Evolutionary conservation across 2,113 vertebrate species (phyloP).

Genomic region (Gymnobelideus leadbeateri): DNA sequence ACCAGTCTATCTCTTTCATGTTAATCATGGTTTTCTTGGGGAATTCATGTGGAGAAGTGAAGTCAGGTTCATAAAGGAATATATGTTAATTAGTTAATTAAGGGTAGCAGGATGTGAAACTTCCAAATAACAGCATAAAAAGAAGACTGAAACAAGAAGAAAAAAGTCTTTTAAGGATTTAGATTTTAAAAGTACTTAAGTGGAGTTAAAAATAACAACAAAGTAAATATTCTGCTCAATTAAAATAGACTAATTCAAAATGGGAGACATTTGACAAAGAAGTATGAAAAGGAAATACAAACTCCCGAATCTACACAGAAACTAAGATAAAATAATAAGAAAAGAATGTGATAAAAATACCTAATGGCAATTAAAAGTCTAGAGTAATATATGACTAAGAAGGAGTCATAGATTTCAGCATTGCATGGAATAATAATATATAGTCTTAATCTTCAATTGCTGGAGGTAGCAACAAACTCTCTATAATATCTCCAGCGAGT

Average conservation of each 20-base stretch:
- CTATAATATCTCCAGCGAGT: background rate
- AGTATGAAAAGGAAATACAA: background rate
- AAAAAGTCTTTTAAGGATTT: background rate
- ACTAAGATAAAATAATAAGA: background rate
- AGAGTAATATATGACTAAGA: background rate
- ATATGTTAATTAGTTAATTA: background rate
- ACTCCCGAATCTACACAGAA: slow-evolving; percentile 18
- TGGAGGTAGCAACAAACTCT: background rate
- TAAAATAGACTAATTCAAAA: slow-evolving; percentile 40
- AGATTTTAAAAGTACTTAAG: background rate
- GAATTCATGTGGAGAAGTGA: background rate
- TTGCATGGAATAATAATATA: background rate
- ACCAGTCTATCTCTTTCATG: background rate
- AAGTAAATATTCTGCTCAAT: background rate
- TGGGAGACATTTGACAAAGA: slow-evolving; percentile 9
- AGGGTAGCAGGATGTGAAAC: background rate
- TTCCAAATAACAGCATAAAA: background rate
- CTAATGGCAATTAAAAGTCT: background rate
- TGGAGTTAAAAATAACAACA: slow-evolving; percentile 1
- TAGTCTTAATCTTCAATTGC: background rate
- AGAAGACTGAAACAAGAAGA: slow-evolving; percentile 24
- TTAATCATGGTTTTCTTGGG: background rate
- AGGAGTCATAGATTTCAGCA: background rate
- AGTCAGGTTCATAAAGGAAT: slow-evolving; percentile 2
- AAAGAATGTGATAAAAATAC: background rate